Evolutionary conservation across 1,140 invertebrate species (phyloP).

Genomic region (Acromyrmex echinatior): DNA sequence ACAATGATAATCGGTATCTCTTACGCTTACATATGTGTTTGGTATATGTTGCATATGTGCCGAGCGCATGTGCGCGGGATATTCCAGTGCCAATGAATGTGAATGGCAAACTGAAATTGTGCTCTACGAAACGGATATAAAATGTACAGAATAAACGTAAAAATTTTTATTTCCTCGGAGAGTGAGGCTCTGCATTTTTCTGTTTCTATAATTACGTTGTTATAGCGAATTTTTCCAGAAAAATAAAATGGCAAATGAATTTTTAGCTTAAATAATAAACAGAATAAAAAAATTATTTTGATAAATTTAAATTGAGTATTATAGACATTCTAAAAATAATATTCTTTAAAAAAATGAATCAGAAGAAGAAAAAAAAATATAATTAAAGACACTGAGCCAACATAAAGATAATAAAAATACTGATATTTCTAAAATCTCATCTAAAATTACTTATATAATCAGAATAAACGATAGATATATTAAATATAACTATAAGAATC

Average conservation of each 20-base stretch:
- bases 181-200: background rate
- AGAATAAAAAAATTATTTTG: background rate
- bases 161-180: constrained; percentile 10
- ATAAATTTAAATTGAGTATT: background rate
- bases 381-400: background rate
- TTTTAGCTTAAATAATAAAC: background rate
- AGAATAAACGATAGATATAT: background rate
- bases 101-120: constrained; percentile 8
- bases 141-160: background rate
- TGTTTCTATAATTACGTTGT: background rate
- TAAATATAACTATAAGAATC: constrained; percentile 9
- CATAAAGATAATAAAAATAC: background rate
- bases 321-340: background rate
- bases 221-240: background rate
- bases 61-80: constrained; percentile 5
- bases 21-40: background rate
- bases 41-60: constrained; percentile 9
- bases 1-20: constrained; percentile 64
- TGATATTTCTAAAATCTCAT: background rate
- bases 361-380: background rate
- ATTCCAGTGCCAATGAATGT: constrained; percentile 30
- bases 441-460: background rate
- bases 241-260: background rate
- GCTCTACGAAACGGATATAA: background rate
- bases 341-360: background rate